phyloP scores from a whole-genome alignment of 2,888 invertebrate genomes.

The Lathronympha strigana region DNA sequence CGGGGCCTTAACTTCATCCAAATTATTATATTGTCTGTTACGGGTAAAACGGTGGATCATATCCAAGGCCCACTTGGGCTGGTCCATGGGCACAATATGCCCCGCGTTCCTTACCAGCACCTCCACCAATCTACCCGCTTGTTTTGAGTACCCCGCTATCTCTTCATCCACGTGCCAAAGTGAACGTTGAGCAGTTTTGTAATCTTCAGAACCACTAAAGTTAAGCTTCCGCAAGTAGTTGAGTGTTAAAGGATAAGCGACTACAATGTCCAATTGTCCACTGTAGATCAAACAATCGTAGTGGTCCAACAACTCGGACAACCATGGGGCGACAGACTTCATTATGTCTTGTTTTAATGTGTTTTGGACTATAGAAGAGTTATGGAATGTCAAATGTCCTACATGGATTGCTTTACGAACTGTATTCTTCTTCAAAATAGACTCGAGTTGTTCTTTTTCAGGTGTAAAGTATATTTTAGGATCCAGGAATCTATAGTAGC shows the following conservation, averaged over 20 bases:
- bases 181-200: constrained; percentile 80
- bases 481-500: constrained; percentile 90
- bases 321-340: constrained; percentile 90
- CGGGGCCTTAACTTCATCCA: no score
- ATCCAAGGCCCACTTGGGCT: constrained; percentile 83
- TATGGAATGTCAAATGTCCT: constrained; percentile 89
- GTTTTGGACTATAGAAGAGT: constrained; percentile 86
- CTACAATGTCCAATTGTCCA: constrained; percentile 92
- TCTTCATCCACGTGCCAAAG: constrained; percentile 84
- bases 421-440: constrained; percentile 85
- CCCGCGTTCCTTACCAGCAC: constrained; percentile 58
- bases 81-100: constrained; percentile 82
- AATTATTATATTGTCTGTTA: neutral
- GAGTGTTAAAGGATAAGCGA: constrained; percentile 90
- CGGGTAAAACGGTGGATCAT: constrained; percentile 9
- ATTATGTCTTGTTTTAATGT: constrained; percentile 90
- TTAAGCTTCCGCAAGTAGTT: constrained; percentile 86
- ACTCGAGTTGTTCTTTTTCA: constrained; percentile 79
- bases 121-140: constrained; percentile 8
- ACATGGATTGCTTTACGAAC: constrained; percentile 92
- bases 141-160: constrained; percentile 84
- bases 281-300: constrained; percentile 88
- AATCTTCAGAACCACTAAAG: constrained; percentile 83
- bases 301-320: constrained; percentile 88
- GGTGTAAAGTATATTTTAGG: constrained; percentile 80